Base-by-base conservation (phyloP, 2,888 invertebrate genomes). In the Idaea aversata region DNA sequence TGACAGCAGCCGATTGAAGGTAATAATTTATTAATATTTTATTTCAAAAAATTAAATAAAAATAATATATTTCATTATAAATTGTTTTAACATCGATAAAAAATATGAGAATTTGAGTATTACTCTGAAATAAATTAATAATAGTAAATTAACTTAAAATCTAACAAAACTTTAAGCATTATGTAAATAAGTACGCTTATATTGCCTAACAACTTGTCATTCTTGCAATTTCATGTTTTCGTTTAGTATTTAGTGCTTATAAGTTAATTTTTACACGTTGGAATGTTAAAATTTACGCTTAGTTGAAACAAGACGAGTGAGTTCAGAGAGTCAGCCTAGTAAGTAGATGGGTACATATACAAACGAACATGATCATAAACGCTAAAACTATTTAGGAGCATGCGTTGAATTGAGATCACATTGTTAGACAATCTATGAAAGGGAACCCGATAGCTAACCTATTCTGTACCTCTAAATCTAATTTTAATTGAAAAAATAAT, bases 101-200 rank as follows among this genome's bases (percentile, higher is more conserved):
- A 47, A 47, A 47, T 47, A 65, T 62, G 34, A 62, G 36, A 63
- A 66, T 61, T 62, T 69, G 70, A 73, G 71, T 71, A 71, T 73
- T 71, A 70, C 67, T 67, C 69, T 65, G 67, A 66, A 67, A 70
- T 67, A 63, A 61, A 64, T 68, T 66, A 65, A 67, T 65, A 71
- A 72, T 72, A 72, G 74, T 74, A 73, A 68, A 74, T 72, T 69
- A 63, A 63, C 78, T 80, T 80, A 83, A 63, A 69, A 75, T 47
- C 74, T 80, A 83, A 73, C 73, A 75, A 77, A 77, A 67, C 25
- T 25, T 25, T 25, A 75, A 75, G 75, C 71, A 75, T 72, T 73
- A 76, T 69, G 73, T 70, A 78, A 80, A 79, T 85, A 83, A 83
- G 81, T 85, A 85, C 81, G 76, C 75, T 69, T 80, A 79, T 77